Conservation (phyloP, 2,113 vertebrate species). For the Sciurus niger region DNA sequence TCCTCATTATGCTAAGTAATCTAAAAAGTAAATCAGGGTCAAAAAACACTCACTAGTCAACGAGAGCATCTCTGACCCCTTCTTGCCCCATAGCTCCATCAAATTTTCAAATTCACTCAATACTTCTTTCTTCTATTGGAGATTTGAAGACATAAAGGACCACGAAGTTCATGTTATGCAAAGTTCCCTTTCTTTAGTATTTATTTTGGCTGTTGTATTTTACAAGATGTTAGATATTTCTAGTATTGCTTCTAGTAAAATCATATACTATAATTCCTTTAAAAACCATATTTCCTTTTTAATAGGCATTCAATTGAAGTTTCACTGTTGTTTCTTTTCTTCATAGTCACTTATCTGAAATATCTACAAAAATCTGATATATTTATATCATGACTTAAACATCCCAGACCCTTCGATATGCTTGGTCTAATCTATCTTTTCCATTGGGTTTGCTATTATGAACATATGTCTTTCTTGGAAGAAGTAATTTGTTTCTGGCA, state of each 20-base stretch:
- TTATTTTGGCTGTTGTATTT: neutral
- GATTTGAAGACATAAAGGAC: neutral
- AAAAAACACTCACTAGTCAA: neutral
- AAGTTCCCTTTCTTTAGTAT: neutral
- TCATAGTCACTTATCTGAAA: neutral
- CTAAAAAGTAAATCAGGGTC: neutral
- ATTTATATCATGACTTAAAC: neutral
- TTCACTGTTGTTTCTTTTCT: neutral
- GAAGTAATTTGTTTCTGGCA: neutral
- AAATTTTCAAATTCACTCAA: neutral
- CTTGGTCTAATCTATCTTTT: neutral
- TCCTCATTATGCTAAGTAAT: neutral
- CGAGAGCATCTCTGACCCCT: neutral
- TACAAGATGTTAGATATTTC: neutral
- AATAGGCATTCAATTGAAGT: neutral
- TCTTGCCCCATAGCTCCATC: neutral
- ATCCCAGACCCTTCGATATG: neutral
- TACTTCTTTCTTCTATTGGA: neutral
- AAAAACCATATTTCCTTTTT: neutral
- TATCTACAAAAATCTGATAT: neutral
- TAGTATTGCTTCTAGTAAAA: neutral
- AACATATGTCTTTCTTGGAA: slow-evolving; percentile 5
- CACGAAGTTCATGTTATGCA: neutral
- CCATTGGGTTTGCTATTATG: neutral
- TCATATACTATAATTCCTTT: neutral